Conservation (phyloP, 2,888 invertebrate genomes). For the Sympetrum striolatum region DNA sequence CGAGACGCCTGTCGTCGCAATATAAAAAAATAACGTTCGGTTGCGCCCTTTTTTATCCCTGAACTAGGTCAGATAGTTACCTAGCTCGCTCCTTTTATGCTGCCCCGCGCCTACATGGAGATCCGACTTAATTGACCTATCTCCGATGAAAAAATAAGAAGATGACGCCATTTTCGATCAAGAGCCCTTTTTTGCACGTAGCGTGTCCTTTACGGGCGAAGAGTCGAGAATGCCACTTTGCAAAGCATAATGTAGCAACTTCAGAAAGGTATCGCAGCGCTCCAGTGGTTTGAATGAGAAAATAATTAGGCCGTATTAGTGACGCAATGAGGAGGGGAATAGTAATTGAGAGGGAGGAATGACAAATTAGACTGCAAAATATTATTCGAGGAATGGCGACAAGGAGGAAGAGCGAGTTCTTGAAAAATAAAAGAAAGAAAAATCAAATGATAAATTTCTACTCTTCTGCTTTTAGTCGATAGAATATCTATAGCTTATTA, state of each 20-base stretch:
- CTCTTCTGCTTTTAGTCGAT: too few species aligned
- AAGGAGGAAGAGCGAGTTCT: too few species aligned
- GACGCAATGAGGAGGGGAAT: background rate
- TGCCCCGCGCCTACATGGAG: background rate
- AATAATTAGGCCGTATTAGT: background rate
- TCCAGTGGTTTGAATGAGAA: background rate
- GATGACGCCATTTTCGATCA: background rate
- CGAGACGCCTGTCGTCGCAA: background rate
- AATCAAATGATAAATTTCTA: too few species aligned
- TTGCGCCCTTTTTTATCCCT: background rate
- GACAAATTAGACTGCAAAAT: too few species aligned
- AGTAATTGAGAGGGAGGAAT: too few species aligned
- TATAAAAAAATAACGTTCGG: background rate
- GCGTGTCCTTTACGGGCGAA: background rate
- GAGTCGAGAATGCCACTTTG: background rate
- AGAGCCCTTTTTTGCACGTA: background rate
- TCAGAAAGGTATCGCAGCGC: background rate
- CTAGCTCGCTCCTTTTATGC: background rate
- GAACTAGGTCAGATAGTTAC: background rate
- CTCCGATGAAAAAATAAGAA: background rate
- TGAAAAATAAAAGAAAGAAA: too few species aligned
- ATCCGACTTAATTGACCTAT: slow-evolving; percentile 13
- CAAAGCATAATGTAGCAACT: background rate
- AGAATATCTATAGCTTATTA: too few species aligned
- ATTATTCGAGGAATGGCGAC: too few species aligned